Evolutionary conservation across 1,140 invertebrate genomes (phyloP), one percentile per base, ranked within the genome.

Genomic region (Monomorium pharaonis): DNA sequence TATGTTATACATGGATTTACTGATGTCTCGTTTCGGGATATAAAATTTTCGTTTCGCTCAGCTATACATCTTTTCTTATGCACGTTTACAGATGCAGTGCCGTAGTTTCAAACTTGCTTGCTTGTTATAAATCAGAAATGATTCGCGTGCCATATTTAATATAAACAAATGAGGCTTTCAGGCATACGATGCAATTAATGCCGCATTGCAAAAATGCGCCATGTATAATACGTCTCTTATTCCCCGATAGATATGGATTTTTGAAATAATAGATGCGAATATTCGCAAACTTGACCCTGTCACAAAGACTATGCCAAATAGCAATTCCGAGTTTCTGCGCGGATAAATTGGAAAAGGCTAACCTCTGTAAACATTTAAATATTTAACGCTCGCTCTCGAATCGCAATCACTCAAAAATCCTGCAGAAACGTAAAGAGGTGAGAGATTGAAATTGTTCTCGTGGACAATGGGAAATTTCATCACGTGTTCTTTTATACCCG

Each of bases 21-120:
- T 30, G 37, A 18, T 16, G 14, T 16, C 24, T 47, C 24, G 33
- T 81, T 30, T 7, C 24, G 5, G 33, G 24, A 47, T 72, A 58
- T 83, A 27, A 58, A 72, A 83, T 83, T 74, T 72, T 72, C n/a
- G 72, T 83, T 60, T 74, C 9, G 51, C 37, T 60, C n/a, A 33
- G 21, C 33, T 24, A 44, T 56, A 58, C 14, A 44, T 72, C 24
- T 81, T 18, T 51, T 30, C 47, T 42, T 10, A 24, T 24, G 14
- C 27, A 14, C 21, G 24, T 60, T 56, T 16, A n/a, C 24, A 83
- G 44, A 72, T 54, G 27, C n/a, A n/a, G n/a, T n/a, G n/a, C 42
- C 30, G 18, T 30, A 83, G 24, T 83, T 72, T 44, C 24, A 58
- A 72, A 72, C 67, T 72, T 58, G 78, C 72, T 83, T 72, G 37